Conservation (phyloP, 2,888 invertebrate species). For the Agonopterix subpropinquella region DNA sequence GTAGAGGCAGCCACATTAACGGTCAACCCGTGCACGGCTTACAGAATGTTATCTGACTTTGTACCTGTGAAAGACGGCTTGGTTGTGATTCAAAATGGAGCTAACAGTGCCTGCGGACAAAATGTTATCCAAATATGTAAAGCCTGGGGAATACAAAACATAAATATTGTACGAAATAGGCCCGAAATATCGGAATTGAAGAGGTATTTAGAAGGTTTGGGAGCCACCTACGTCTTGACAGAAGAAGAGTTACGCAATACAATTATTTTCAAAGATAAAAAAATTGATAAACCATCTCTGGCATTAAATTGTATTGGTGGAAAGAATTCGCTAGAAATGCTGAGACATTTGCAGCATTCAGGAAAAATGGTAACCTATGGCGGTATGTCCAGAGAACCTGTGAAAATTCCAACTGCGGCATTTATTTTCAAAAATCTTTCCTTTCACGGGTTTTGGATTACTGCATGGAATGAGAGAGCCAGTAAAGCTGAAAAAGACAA, state of each 20-base stretch:
- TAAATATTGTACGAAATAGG: slow-evolving; percentile 92
- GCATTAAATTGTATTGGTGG: slow-evolving; percentile 98
- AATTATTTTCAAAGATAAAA: slow-evolving; percentile 58
- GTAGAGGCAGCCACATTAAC: slow-evolving; percentile 90
- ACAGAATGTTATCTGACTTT: slow-evolving; percentile 96
- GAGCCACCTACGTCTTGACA: slow-evolving; percentile 91
- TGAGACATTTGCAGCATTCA: slow-evolving; percentile 83
- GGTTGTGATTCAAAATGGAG: slow-evolving; percentile 97
- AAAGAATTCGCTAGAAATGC: slow-evolving; percentile 86
- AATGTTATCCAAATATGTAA: slow-evolving; percentile 94
- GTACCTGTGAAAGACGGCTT: slow-evolving; percentile 81
- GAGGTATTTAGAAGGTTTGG: slow-evolving; percentile 81
- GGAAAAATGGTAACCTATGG: slow-evolving; percentile 97
- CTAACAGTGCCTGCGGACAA: slow-evolving; percentile 97
- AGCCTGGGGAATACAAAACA: slow-evolving; percentile 84
- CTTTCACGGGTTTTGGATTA: slow-evolving; percentile 97
- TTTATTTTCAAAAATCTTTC: slow-evolving; percentile 95
- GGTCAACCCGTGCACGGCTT: slow-evolving; percentile 98
- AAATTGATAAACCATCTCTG: slow-evolving; percentile 81
- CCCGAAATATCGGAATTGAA: slow-evolving; percentile 83
- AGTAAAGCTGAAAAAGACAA: slow-evolving; percentile 70
- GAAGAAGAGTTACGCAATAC: slow-evolving; percentile 61
- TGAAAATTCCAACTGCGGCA: slow-evolving; percentile 81
- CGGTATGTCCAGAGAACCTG: slow-evolving; percentile 97
- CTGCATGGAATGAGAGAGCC: slow-evolving; percentile 88